Base-by-base conservation (phyloP, 2,113 vertebrate genomes). In the Archocentrus centrarchus region DNA sequence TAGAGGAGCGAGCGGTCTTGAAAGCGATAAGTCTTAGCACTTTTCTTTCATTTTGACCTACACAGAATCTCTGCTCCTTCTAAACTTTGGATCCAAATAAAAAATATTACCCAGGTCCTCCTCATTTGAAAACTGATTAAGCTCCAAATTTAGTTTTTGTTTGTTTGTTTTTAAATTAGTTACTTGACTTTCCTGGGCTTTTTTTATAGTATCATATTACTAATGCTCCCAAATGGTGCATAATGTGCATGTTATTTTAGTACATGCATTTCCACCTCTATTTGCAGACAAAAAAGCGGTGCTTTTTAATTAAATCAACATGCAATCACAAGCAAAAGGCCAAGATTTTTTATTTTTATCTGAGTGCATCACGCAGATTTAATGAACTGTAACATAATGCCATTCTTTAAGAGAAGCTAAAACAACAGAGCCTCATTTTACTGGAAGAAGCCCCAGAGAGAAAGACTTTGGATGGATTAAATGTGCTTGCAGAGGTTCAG, bases 281-380 rank as follows among this genome's bases (percentile, higher is more conserved):
- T 81, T 83, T 77, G 62, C 50, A 66, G 17, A 24, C 30, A 59
- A 82, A 66, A 59, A 82, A 63, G 50, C 5, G 14, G 2, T 24
- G 50, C 68, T 66, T 77, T 87, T 81, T 79, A 7, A 81, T 80
- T 3, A 79, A 87, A 83, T 79, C 66, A 75, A 70, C 68, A 61
- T 27, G 14, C 9, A 85, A 82, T 79, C 39, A 24, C 75, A 58
- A 62, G 27, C 63, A 27, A 75, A 77, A 62, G 80, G 59, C 85
- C 76, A 77, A 58, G 76, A 86, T 88, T 41, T 80, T 44, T 87
- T 82, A 68, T 86, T 86, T 79, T 60, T 80, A 39, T 81, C 37
- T 6, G 24, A 86, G 80, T 39, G 47, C 10, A 35, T 60, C 32
- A 64, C 5, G 1, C 60, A 79, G 62, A 62, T 70, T 76, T 79